Evolutionary conservation across 2,888 invertebrate species (phyloP).

Genomic region (Tipula vernalis): DNA sequence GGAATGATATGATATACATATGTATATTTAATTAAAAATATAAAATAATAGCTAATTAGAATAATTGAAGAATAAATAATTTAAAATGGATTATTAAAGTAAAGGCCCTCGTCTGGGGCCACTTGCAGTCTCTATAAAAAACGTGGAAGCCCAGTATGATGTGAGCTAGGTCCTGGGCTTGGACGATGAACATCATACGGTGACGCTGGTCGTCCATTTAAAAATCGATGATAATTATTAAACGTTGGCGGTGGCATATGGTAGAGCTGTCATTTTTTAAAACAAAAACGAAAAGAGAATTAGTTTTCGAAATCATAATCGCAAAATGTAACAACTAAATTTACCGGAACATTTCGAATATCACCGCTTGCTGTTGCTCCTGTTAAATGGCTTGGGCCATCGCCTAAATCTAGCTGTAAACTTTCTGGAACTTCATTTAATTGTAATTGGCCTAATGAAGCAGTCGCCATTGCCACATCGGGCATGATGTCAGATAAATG

Average conservation of each 20-base stretch:
- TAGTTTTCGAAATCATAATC: not conserved
- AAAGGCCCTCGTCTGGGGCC: constrained; percentile 34
- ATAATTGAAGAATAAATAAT: not conserved
- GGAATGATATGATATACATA: not conserved
- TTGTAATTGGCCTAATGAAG: constrained; percentile 55
- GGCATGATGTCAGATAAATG: constrained; percentile 76
- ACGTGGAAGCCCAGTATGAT: constrained; percentile 35
- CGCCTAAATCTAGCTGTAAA: constrained; percentile 74
- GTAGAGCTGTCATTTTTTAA: constrained; percentile 23
- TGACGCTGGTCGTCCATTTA: constrained; percentile 32
- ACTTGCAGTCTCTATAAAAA: constrained; percentile 37
- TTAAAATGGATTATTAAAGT: constrained; percentile 36
- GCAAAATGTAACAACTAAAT: not conserved
- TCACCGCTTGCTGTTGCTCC: constrained; percentile 29
- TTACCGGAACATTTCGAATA: constrained; percentile 32
- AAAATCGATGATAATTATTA: constrained; percentile 32
- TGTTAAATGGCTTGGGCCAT: constrained; percentile 56
- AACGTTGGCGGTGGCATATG: constrained; percentile 26
- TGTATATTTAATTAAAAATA: not conserved
- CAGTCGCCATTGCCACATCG: constrained; percentile 86
- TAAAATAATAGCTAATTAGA: not conserved
- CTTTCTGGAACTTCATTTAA: constrained; percentile 36
- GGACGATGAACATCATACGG: constrained; percentile 33
- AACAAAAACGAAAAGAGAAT: not conserved
- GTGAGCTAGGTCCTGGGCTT: constrained; percentile 24